Evolutionary conservation across 1,140 invertebrate genomes (phyloP).

Genomic region (Ostrea edulis): DNA sequence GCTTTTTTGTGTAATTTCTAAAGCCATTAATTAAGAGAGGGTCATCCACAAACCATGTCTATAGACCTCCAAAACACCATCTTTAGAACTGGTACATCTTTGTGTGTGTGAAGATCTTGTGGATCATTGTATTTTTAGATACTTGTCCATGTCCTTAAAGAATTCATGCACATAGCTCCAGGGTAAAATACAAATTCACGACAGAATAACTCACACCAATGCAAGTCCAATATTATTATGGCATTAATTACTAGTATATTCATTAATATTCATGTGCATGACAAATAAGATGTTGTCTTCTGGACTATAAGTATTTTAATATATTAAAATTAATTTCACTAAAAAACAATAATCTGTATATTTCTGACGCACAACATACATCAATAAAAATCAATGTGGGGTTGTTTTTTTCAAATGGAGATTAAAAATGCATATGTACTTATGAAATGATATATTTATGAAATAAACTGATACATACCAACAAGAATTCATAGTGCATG

Average conservation of each 20-base stretch:
- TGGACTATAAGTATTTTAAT: background rate
- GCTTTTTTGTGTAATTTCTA: background rate
- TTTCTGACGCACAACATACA: too few species aligned
- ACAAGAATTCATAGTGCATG: background rate
- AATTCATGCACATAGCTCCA: background rate
- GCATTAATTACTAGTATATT: conserved; percentile 8
- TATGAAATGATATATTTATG: background rate
- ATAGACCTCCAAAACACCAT: background rate
- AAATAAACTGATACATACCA: background rate
- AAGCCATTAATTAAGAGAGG: background rate
- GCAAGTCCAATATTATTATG: conserved; percentile 14
- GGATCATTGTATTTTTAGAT: conserved; percentile 8
- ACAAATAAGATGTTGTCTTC: background rate
- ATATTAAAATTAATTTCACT: background rate
- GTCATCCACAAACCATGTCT: background rate
- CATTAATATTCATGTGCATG: conserved; percentile 14
- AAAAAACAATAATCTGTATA: too few species aligned
- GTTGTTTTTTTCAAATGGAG: too few species aligned
- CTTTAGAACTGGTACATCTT: background rate
- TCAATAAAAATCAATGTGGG: too few species aligned
- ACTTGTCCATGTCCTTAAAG: conserved; percentile 9
- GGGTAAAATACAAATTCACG: background rate
- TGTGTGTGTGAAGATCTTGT: background rate
- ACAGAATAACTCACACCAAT: conserved; percentile 28
- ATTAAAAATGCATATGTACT: background rate